Evolutionary conservation across 2,113 vertebrate genomes (phyloP).

Genomic region (Danionella cerebrum): DNA sequence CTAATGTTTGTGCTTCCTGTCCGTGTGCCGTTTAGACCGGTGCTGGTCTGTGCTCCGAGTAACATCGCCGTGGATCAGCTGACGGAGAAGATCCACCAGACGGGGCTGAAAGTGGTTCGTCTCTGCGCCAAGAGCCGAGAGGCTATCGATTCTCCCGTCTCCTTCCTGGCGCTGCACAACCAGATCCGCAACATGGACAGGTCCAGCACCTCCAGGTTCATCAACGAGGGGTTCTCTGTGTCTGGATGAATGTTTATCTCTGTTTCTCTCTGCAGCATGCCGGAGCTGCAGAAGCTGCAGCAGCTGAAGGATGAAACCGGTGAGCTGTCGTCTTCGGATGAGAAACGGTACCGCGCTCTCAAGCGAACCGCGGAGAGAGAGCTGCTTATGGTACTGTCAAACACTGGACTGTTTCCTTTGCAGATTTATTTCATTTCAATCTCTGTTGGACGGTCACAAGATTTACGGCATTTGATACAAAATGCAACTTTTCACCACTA

Average conservation of each 20-base stretch:
- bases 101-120: slow-evolving; percentile 93
- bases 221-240: neutral
- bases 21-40: slow-evolving; percentile 65
- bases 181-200: slow-evolving; percentile 99
- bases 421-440: too few relatives aligned
- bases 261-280: slow-evolving; percentile 75
- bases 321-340: slow-evolving; percentile 91
- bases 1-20: neutral
- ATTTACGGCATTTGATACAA: too few relatives aligned
- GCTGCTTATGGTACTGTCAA: slow-evolving; percentile 79
- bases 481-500: too few relatives aligned
- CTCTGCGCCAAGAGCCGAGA: slow-evolving; percentile 94
- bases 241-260: neutral
- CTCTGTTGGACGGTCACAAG: too few relatives aligned
- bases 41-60: slow-evolving; percentile 93
- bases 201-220: slow-evolving; percentile 49
- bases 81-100: slow-evolving; percentile 97
- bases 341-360: slow-evolving; percentile 91
- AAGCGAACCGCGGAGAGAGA: slow-evolving; percentile 93
- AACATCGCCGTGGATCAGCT: slow-evolving; percentile 97
- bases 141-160: slow-evolving; percentile 95
- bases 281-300: slow-evolving; percentile 94
- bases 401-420: neutral
- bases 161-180: slow-evolving; percentile 94
- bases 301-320: slow-evolving; percentile 98